phyloP scores from a whole-genome alignment of 2,113 vertebrate species.

The Ginglymostoma cirratum region DNA sequence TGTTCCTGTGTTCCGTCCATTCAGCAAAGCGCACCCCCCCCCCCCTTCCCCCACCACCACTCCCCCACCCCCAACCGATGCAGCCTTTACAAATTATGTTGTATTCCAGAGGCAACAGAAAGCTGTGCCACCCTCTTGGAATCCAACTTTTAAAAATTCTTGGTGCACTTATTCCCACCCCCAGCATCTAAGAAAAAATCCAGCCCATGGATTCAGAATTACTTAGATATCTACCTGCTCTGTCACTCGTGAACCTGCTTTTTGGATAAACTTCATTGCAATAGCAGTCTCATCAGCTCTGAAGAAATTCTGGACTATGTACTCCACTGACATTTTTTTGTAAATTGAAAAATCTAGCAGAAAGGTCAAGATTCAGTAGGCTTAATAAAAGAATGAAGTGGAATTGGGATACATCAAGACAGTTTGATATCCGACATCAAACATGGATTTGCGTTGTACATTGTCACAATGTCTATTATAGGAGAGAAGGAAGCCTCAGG shows the following conservation, averaged over 20 bases:
- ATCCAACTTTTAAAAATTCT: no score
- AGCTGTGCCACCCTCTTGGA: no score
- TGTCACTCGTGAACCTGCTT: not conserved
- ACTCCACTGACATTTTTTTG: not conserved
- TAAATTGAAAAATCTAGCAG: not conserved
- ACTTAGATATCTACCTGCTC: not conserved
- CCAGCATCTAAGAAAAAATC: no score
- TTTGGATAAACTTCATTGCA: not conserved
- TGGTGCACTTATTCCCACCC: no score
- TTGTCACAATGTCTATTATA: not conserved
- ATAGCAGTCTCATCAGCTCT: not conserved
- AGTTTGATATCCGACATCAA: not conserved
- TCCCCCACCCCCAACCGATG: no score
- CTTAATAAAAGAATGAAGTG: not conserved
- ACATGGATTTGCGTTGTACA: not conserved
- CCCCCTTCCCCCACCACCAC: no score
- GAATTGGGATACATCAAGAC: not conserved
- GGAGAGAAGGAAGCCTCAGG: not conserved
- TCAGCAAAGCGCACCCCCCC: no score
- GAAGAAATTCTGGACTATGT: not conserved
- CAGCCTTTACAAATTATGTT: no score
- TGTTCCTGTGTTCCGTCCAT: no score
- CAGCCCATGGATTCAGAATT: not conserved
- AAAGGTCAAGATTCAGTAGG: not conserved
- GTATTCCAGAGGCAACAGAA: no score